Evolutionary conservation across 2,888 invertebrate genomes (phyloP).

Genomic region (Mythimna loreyi): DNA sequence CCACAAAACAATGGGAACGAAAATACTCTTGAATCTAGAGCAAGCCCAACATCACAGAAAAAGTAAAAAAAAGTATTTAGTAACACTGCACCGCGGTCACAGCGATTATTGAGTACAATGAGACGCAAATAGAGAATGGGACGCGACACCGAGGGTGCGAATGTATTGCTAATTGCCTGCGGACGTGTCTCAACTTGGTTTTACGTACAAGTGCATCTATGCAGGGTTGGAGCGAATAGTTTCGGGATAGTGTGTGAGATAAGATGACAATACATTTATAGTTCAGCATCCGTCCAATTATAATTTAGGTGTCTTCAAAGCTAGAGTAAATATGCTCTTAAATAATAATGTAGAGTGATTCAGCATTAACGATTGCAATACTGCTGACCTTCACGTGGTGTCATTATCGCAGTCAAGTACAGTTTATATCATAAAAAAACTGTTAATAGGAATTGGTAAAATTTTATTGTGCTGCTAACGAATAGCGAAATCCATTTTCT

Average conservation of each 20-base stretch:
- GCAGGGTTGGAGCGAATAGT: conserved; percentile 54
- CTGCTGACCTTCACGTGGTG: no score
- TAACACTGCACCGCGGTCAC: conserved; percentile 44
- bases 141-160: conserved; percentile 70
- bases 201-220: conserved; percentile 66
- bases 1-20: conserved; percentile 49
- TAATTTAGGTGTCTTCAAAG: no score
- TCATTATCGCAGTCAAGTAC: no score
- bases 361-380: no score
- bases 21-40: conserved; percentile 56
- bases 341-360: no score
- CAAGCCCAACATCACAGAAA: conserved; percentile 41
- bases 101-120: conserved; percentile 57
- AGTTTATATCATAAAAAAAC: no score
- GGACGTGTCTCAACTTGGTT: conserved; percentile 78
- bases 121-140: conserved; percentile 66
- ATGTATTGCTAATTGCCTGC: conserved; percentile 77
- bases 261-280: neutral
- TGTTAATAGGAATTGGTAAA: no score
- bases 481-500: no score
- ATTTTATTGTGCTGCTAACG: no score
- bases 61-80: conserved; percentile 44
- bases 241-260: neutral
- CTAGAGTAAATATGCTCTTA: no score
- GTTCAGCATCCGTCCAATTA: no score